Conservation (phyloP, 2,113 vertebrate genomes). For the Puffinus mauretanicus region DNA sequence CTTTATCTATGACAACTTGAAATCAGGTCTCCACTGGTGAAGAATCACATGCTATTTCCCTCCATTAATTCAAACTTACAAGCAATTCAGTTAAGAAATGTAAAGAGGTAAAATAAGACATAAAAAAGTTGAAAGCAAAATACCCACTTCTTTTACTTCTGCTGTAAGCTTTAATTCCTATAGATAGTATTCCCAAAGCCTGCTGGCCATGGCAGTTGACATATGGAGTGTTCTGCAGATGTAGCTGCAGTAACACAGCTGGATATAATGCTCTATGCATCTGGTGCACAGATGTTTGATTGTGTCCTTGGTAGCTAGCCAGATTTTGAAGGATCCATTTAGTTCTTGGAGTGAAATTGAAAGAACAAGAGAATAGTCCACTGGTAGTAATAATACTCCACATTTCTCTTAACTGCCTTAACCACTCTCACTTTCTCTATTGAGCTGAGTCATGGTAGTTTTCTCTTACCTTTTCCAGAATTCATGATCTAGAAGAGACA, state of each 20-base stretch:
- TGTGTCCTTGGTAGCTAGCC: constrained; percentile 59
- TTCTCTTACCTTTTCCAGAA: constrained; percentile 2
- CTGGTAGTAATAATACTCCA: not conserved
- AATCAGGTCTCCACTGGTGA: not conserved
- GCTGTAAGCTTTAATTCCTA: constrained; percentile 1
- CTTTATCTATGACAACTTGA: not conserved
- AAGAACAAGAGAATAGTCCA: constrained; percentile 32
- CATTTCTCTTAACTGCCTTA: constrained; percentile 10
- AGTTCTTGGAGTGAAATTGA: constrained; percentile 24
- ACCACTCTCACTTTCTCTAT: not conserved
- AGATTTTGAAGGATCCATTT: constrained; percentile 60
- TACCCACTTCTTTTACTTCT: not conserved
- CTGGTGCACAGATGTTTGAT: constrained; percentile 72
- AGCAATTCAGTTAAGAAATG: not conserved
- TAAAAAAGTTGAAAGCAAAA: not conserved
- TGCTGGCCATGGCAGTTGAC: constrained; percentile 36
- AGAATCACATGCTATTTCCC: not conserved
- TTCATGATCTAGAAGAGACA: not conserved
- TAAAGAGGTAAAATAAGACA: not conserved
- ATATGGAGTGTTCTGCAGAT: constrained; percentile 53
- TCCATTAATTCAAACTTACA: not conserved
- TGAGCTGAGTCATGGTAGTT: constrained; percentile 25
- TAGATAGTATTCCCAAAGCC: constrained; percentile 22
- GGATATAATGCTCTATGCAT: constrained; percentile 58
- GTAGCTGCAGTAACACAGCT: constrained; percentile 69